Base-by-base conservation (phyloP, 1,140 invertebrate species). In the Habropoda laboriosa region DNA sequence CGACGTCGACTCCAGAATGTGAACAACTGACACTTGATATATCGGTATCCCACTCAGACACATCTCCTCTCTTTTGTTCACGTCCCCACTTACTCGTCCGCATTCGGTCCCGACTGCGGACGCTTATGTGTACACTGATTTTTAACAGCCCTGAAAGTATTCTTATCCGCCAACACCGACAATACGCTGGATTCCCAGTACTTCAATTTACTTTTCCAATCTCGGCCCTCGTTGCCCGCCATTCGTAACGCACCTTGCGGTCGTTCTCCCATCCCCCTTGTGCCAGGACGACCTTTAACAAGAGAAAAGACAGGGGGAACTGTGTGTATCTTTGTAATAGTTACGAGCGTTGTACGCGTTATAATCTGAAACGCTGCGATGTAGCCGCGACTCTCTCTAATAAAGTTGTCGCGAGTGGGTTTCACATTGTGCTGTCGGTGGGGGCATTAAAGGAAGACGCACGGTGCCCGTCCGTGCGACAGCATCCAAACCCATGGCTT, bases 391-490 rank as follows among this genome's bases (percentile, higher is more conserved):
- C 84, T 85, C 84, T 82, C 74, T 87, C 86, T 89, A 90, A 90
- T 90, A 90, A 90, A 90, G 86, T 89, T 90, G 87, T 89, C 85
- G 80, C 86, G 84, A 84, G 85, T 87, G 81, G 80, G 83, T 88
- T 90, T 88, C 86, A 85, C 86, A 87, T 89, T 86, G 75, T 79
- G 64, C 64, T 40, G 32, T 61, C 53, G 72, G 40, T 45, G 40
- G 35, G 64, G 45, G 45, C 60, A 35, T 68, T 70, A 67, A 73
- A 81, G 70, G 66, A 83, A 83, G 77, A 73, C 45, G 68, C 85
- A 63, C 60, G 53, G 35, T 68, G 18, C 38, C 40, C 38, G 79
- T 64, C 53, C 38, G 30, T 13, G 24, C 32, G 67, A 82, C 75
- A 79, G 47, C 60, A 78, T 81, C 86, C 81, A 60, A 73, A 85